A percentile compares a stretch with the other conserved stretches of the same genome.
These are phyloP conservation scores for Chloroclysta siterata DNA, from an alignment of 2,888 invertebrate species.

Conservation along the genomic window DNA sequence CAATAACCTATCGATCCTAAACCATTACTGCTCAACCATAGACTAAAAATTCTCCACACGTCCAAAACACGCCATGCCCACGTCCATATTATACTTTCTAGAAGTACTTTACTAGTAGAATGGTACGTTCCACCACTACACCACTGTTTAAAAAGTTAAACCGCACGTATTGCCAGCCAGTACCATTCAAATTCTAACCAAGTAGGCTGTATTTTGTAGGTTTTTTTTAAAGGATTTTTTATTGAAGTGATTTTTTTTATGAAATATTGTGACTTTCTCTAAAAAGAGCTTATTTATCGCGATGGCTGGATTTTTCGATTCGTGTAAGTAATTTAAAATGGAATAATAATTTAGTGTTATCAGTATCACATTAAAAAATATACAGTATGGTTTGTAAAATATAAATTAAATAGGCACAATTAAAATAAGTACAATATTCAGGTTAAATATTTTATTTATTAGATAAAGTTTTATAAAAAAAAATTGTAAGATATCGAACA, in stretches of 20 bases:
- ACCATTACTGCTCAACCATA: constrained; percentile 15
- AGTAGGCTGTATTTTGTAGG: constrained; percentile 34
- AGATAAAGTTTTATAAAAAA: too few relatives aligned
- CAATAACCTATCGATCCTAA: not conserved
- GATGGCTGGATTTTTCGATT: constrained; percentile 30
- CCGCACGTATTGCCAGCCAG: constrained; percentile 54
- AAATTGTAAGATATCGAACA: too few relatives aligned
- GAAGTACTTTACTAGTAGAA: constrained; percentile 15
- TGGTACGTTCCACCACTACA: constrained; percentile 29
- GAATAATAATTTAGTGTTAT: too few relatives aligned
- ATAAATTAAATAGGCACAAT: too few relatives aligned
- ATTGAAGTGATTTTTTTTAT: constrained; percentile 8
- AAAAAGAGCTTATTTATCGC: not conserved
- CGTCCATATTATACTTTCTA: not conserved
- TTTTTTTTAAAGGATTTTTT: constrained; percentile 9
- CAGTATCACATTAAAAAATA: too few relatives aligned
- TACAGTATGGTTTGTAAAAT: too few relatives aligned
- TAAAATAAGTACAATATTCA: too few relatives aligned
- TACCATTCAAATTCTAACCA: constrained; percentile 44
- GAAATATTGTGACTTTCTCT: constrained; percentile 22
- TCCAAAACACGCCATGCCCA: constrained; percentile 18
- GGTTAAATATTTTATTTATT: too few relatives aligned
- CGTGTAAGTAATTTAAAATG: constrained; percentile 30
- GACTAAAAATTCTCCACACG: not conserved
- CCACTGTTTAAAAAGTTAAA: constrained; percentile 60